Base-by-base conservation (phyloP, 2,113 vertebrate species). In the Ophthalmolycus amberensis region DNA sequence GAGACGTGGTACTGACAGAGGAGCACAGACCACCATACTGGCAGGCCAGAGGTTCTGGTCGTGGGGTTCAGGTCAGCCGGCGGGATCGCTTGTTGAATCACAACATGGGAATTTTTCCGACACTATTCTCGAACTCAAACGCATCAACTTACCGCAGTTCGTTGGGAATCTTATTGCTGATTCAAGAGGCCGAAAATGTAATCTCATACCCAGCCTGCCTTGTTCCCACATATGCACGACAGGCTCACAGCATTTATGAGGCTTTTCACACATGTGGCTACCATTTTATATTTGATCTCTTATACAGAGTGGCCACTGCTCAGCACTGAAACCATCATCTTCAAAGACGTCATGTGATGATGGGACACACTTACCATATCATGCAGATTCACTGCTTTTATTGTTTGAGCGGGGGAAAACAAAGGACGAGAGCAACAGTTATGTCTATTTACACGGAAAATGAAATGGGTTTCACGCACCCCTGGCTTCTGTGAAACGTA, bases 1-100 rank as follows among this genome's bases (percentile, higher is more conserved):
- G 48, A 78, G 87, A 88, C 50, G 64, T 56, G 67, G 59, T 66
- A 89, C 76, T 78, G 86, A 87, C 81, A 84, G 71, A 75, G 66
- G 63, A 71, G 73, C 29, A 63, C 71, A 67, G 86, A 89, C 74
- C 82, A 81, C 84, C 82, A 54, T 34, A 79, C 54, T 40, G 64
- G 77, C 48, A 44, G 79, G 46, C 58, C 60, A 66, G 32, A 76
- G 71, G 64, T 78, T 84, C 70, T 42, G 32, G 56, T 54, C 29
- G 16, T 22, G 50, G 32, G 42, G 11, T 12, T 25, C 14, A 9
- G 25, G 44, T 46, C 54, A 56, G 50, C 52, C 71, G 60, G 20
- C 44, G 25, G 60, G 2, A n/a, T 38, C 9, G 11, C 50, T 59
- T 15, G 16, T 3, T 58, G 48, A 65, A 80, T 72, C 25, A 1